These are phyloP conservation scores for Allacma fusca DNA, from an alignment of 2,888 invertebrate species.

Conservation along the genomic window DNA sequence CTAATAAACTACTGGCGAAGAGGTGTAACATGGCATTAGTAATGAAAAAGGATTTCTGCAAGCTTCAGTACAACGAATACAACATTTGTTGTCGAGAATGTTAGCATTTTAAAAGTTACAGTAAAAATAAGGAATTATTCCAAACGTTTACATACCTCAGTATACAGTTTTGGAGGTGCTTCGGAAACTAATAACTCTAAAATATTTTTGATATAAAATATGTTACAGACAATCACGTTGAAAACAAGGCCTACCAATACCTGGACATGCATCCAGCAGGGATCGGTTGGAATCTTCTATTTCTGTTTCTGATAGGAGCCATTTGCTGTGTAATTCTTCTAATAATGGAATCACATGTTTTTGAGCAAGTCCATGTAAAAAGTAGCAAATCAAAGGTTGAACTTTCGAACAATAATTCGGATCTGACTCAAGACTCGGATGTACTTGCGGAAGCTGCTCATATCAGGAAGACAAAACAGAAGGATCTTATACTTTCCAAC, in stretches of 20 bases:
- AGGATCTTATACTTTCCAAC: constrained; percentile 60
- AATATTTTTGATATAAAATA: too few species aligned
- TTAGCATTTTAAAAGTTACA: not conserved
- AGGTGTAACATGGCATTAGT: constrained; percentile 61
- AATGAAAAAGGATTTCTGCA: not conserved
- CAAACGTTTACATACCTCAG: too few species aligned
- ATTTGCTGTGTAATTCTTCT: constrained; percentile 72
- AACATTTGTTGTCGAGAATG: constrained; percentile 1
- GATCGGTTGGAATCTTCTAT: constrained; percentile 73
- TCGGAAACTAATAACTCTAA: too few species aligned
- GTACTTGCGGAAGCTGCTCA: constrained; percentile 57
- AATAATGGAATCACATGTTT: constrained; percentile 68
- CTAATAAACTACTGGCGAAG: constrained; percentile 64
- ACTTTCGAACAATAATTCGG: too few species aligned
- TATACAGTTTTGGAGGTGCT: too few species aligned
- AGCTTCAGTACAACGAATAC: not conserved
- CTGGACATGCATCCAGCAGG: constrained; percentile 76
- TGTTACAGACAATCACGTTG: not conserved
- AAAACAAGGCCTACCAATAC: constrained; percentile 65
- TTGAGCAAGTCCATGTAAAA: too few species aligned
- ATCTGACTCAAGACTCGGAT: constrained; percentile 60
- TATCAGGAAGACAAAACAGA: constrained; percentile 54
- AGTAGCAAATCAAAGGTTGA: constrained; percentile 57
- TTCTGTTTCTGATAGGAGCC: constrained; percentile 69
- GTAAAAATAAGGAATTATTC: not conserved